phyloP scores from a whole-genome alignment of 1,140 invertebrate species.

The Venustaconcha ellipsiformis region DNA sequence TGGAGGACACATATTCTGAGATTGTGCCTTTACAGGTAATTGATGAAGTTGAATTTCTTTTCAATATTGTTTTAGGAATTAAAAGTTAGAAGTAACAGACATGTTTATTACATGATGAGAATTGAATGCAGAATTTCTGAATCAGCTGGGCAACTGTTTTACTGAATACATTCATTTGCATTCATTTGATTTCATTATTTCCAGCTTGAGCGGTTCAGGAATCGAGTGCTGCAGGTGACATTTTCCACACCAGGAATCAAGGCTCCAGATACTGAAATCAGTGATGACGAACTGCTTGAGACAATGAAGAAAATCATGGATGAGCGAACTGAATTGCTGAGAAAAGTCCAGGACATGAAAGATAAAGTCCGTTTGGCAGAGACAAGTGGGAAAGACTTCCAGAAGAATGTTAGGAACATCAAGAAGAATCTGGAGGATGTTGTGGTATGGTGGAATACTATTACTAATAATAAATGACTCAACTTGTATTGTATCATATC shows the following conservation, averaged over 20 bases:
- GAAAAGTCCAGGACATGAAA: constrained; percentile 54
- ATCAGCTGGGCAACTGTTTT: too few relatives aligned
- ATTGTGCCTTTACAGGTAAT: too few relatives aligned
- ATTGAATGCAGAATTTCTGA: too few relatives aligned
- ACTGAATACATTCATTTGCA: too few relatives aligned
- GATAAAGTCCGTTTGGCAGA: constrained; percentile 48
- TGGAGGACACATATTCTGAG: too few relatives aligned
- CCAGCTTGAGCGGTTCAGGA: constrained; percentile 64
- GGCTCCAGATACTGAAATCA: constrained; percentile 62
- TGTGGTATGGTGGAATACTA: constrained; percentile 39
- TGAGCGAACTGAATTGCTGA: constrained; percentile 54
- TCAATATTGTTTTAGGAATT: too few relatives aligned
- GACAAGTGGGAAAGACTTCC: constrained; percentile 48
- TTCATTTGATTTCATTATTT: constrained; percentile 24
- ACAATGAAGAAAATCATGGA: constrained; percentile 61
- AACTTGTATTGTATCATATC: too few relatives aligned
- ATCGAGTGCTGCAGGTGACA: constrained; percentile 62
- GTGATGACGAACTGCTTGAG: constrained; percentile 64
- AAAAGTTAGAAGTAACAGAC: too few relatives aligned
- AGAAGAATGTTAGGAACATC: constrained; percentile 50
- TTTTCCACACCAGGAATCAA: constrained; percentile 63
- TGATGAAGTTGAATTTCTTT: too few relatives aligned
- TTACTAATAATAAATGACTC: too few relatives aligned
- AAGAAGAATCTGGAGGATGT: constrained; percentile 47
- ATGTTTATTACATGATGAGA: too few relatives aligned